Conservation (phyloP, 1,140 invertebrate species). For the Heterodera carotae region DNA sequence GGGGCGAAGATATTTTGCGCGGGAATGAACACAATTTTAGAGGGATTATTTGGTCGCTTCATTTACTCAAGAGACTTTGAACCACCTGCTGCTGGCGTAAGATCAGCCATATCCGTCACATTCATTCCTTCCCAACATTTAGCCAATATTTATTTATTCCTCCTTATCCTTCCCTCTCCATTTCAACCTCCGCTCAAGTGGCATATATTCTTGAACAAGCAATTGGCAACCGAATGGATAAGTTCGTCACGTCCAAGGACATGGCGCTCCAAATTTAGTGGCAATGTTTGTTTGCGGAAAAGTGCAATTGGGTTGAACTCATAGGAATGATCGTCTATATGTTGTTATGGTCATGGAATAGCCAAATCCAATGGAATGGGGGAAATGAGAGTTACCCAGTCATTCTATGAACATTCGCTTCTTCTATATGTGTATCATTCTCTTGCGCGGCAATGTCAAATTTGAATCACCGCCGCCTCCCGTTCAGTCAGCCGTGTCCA, state of each 20-base stretch:
- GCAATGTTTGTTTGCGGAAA: neutral
- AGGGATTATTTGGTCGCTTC: neutral
- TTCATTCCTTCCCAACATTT: neutral
- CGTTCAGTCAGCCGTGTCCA: neutral
- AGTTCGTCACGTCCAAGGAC: neutral
- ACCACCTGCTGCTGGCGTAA: too few relatives aligned
- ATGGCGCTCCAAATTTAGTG: neutral
- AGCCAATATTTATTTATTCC: neutral
- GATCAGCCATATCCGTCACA: neutral
- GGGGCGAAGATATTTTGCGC: neutral
- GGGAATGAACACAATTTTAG: neutral
- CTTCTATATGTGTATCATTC: too few relatives aligned
- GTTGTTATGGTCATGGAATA: too few relatives aligned
- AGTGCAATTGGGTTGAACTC: neutral
- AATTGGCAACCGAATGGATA: neutral
- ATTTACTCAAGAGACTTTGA: neutral
- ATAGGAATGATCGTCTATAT: neutral
- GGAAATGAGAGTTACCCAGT: too few relatives aligned
- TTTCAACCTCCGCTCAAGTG: neutral
- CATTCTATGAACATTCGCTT: too few relatives aligned
- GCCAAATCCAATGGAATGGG: neutral
- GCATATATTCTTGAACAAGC: neutral
- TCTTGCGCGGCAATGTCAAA: too few relatives aligned
- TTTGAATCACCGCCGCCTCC: too few relatives aligned
- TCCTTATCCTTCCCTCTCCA: neutral